Conservation (phyloP, 1,140 invertebrate species). For the Megathymus violae region DNA sequence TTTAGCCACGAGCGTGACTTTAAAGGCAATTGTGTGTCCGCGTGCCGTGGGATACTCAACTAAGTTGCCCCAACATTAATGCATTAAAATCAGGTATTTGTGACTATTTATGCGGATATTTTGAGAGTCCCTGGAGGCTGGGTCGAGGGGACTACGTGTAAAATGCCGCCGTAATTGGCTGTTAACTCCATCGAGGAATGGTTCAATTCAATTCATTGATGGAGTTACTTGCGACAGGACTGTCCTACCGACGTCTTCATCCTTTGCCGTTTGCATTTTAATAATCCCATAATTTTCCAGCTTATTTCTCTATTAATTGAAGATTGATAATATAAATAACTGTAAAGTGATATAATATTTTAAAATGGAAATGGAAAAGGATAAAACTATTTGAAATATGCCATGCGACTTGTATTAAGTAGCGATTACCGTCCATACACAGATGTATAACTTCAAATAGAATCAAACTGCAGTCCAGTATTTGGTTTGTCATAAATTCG, state of each 20-base stretch:
- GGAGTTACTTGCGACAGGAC: neutral
- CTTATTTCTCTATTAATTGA: too few relatives aligned
- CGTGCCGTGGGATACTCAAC: slow-evolving; percentile 44
- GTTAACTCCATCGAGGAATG: slow-evolving; percentile 21
- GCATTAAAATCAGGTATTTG: slow-evolving; percentile 33
- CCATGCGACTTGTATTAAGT: too few relatives aligned
- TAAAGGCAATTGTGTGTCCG: slow-evolving; percentile 46
- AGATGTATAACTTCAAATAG: too few relatives aligned
- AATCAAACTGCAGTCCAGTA: too few relatives aligned
- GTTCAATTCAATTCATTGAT: slow-evolving; percentile 19
- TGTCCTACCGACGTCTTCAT: slow-evolving; percentile 17
- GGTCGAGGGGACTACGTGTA: slow-evolving; percentile 13
- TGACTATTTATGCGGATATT: slow-evolving; percentile 32
- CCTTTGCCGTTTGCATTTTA: slow-evolving; percentile 14
- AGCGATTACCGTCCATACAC: too few relatives aligned
- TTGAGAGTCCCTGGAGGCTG: slow-evolving; percentile 11
- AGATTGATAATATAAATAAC: too few relatives aligned
- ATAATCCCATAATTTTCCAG: neutral
- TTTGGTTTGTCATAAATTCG: too few relatives aligned
- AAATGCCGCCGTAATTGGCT: slow-evolving; percentile 30
- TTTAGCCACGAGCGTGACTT: slow-evolving; percentile 53
- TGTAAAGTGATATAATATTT: too few relatives aligned
- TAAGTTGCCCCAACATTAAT: slow-evolving; percentile 34
- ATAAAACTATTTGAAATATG: too few relatives aligned
- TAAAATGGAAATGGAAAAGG: too few relatives aligned